These are phyloP conservation scores for Dinoponera quadriceps DNA, from an alignment of 1,140 invertebrate genomes.

Conservation along the genomic window DNA sequence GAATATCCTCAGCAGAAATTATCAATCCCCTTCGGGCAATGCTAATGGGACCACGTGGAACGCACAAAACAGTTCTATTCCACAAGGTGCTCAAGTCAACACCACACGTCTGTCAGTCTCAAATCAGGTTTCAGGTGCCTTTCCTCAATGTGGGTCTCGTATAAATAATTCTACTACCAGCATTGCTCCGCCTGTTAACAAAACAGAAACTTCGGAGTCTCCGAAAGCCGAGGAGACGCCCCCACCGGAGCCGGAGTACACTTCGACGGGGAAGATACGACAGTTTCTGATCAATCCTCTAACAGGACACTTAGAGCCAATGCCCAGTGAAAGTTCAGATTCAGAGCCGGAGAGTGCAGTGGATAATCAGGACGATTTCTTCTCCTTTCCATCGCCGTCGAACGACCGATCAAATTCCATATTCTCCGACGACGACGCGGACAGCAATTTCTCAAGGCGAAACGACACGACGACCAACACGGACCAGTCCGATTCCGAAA, in stretches of 20 bases:
- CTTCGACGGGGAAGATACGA: conserved; percentile 87
- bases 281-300: conserved; percentile 95
- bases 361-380: conserved; percentile 86
- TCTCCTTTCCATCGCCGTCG: conserved; percentile 86
- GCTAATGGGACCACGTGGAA: conserved; percentile 80
- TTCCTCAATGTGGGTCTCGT: conserved; percentile 71
- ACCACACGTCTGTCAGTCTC: conserved; percentile 69
- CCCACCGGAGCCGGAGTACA: conserved; percentile 81
- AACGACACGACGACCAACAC: conserved; percentile 86
- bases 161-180: conserved; percentile 68
- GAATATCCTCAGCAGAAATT: conserved; percentile 85
- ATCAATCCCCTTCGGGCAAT: conserved; percentile 64
- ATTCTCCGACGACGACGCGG: conserved; percentile 87
- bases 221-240: conserved; percentile 67
- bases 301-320: conserved; percentile 93
- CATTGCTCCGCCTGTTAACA: conserved; percentile 50
- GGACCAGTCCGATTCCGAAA: conserved; percentile 89
- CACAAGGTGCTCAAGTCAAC: conserved; percentile 77
- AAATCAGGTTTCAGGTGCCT: conserved; percentile 79
- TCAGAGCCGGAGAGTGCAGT: conserved; percentile 84
- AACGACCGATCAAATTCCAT: conserved; percentile 88
- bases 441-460: conserved; percentile 84
- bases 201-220: conserved; percentile 64
- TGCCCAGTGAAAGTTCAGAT: conserved; percentile 89
- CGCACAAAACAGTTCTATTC: conserved; percentile 75